These are phyloP conservation scores for Sphaerodactylus townsendi DNA, from an alignment of 2,113 vertebrate genomes.

Conservation along the genomic window DNA sequence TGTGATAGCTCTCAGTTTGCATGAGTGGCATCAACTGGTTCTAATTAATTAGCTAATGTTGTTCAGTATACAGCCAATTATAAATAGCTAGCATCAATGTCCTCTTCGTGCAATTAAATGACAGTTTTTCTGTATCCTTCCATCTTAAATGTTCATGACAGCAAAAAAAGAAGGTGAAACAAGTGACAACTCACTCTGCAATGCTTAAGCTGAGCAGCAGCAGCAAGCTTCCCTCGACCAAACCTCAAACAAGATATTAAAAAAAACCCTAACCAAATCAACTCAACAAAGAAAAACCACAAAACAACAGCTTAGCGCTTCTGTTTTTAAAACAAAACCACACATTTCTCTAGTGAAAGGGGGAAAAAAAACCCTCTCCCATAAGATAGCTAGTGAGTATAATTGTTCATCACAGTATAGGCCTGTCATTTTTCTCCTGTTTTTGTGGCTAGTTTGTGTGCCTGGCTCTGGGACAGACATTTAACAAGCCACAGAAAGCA, in stretches of 20 bases:
- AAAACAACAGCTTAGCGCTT: constrained; percentile 25
- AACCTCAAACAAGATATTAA: constrained; percentile 10
- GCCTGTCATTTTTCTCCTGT: constrained; percentile 13
- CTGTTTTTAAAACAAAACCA: constrained; percentile 29
- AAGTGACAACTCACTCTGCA: background rate
- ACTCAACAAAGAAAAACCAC: background rate
- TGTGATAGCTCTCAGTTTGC: constrained; percentile 16
- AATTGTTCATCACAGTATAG: background rate
- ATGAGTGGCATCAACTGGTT: background rate
- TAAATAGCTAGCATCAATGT: constrained; percentile 43
- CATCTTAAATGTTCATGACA: constrained; percentile 20
- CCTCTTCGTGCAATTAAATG: constrained; percentile 37
- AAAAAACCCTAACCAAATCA: constrained; percentile 7
- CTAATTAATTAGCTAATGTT: background rate
- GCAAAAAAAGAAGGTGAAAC: constrained; percentile 28
- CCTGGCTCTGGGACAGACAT: background rate
- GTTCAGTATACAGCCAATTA: constrained; percentile 34
- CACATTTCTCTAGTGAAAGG: constrained; percentile 17
- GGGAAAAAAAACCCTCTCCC: background rate
- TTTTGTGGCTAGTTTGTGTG: background rate
- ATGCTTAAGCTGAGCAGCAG: background rate
- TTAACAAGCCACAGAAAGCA: constrained; percentile 36
- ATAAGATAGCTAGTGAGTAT: constrained; percentile 17
- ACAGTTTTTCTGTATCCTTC: constrained; percentile 42
- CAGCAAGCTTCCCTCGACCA: background rate